A percentile compares a stretch with the other conserved stretches of the same genome.
Evolutionary conservation across 2,888 invertebrate genomes (phyloP).

Genomic region (Smittia aterrima): DNA sequence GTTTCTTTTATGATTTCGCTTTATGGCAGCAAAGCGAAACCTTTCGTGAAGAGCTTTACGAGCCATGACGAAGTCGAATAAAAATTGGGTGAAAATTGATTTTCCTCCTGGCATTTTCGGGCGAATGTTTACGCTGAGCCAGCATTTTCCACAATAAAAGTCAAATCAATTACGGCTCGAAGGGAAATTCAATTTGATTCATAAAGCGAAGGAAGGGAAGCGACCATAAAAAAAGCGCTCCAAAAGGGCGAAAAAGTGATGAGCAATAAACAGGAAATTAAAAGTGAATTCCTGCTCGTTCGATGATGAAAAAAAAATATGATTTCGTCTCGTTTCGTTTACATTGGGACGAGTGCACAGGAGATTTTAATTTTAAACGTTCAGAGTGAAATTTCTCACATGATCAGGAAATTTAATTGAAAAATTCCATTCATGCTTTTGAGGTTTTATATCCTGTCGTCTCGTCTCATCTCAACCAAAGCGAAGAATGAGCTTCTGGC

Average conservation of each 20-base stretch:
- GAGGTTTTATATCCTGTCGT: too few species aligned
- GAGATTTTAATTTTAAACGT: neutral
- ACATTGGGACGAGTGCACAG: neutral
- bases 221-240: neutral
- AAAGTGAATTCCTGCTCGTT: conserved; percentile 20
- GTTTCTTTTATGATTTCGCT: conserved; percentile 7
- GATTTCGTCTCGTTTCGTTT: neutral
- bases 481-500: neutral
- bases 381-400: conserved; percentile 18
- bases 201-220: neutral
- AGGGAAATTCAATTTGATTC: conserved; percentile 17
- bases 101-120: neutral
- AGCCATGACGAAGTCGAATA: neutral
- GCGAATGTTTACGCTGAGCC: neutral
- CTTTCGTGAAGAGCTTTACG: neutral
- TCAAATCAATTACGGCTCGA: conserved; percentile 28
- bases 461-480: neutral
- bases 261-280: conserved; percentile 37
- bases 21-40: neutral
- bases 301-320: neutral
- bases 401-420: conserved; percentile 32
- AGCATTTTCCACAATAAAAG: conserved; percentile 7
- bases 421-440: too few species aligned
- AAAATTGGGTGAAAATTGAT: conserved; percentile 25
- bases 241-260: neutral